These are phyloP conservation scores for Acipenser ruthenus DNA, from an alignment of 2,797 vertebrate species.

Conservation along the genomic window DNA sequence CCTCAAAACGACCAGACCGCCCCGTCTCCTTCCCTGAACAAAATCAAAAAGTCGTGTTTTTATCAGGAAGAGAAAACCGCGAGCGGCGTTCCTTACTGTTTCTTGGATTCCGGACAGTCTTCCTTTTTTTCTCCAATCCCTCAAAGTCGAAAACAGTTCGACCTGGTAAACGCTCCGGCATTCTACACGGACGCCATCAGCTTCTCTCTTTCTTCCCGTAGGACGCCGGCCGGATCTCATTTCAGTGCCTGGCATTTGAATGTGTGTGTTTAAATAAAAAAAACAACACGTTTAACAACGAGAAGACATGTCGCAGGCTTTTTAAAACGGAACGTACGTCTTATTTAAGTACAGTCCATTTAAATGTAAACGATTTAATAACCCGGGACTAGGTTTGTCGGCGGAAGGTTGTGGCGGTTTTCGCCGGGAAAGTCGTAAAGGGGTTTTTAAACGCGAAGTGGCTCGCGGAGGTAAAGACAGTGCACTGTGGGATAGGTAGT, in stretches of 20 bases:
- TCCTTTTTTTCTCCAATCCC: constrained; percentile 20
- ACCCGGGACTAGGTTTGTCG: too few species aligned
- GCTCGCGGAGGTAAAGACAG: too few species aligned
- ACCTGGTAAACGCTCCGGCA: constrained; percentile 50
- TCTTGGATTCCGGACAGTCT: constrained; percentile 27
- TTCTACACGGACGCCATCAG: constrained; percentile 76
- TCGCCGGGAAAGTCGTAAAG: too few species aligned
- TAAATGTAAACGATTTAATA: too few species aligned
- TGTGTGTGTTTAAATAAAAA: background rate
- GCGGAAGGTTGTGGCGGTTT: too few species aligned
- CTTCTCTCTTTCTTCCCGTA: constrained; percentile 61
- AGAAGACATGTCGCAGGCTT: too few species aligned
- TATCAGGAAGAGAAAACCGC: constrained; percentile 8
- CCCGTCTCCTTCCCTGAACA: constrained; percentile 57
- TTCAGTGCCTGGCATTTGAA: constrained; percentile 41
- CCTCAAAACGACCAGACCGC: constrained; percentile 45
- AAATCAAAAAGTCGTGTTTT: constrained; percentile 38
- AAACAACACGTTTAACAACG: too few species aligned
- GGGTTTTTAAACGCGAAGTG: too few species aligned
- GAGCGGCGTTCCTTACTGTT: constrained; percentile 56
- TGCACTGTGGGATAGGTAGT: too few species aligned
- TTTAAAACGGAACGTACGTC: too few species aligned
- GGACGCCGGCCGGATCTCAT: constrained; percentile 57
- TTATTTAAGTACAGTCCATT: too few species aligned
- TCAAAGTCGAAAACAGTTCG: constrained; percentile 37